A percentile compares a stretch with the other conserved stretches of the same genome.
These are phyloP conservation scores for Dreissena rostriformis DNA, from an alignment of 1,140 invertebrate species.

Conservation along the genomic window DNA sequence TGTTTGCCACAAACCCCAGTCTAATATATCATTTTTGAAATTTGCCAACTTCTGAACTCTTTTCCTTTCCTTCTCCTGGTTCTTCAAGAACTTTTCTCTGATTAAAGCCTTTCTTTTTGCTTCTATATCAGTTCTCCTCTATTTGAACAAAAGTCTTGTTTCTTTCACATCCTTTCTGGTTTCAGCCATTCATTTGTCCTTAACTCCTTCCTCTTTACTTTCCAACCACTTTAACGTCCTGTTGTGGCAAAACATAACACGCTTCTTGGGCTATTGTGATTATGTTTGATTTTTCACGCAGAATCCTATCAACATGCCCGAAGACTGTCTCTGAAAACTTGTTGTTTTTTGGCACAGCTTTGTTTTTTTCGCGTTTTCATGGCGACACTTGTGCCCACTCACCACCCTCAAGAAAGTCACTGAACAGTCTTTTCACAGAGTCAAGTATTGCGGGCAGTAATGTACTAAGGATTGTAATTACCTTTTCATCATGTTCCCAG, in stretches of 20 bases:
- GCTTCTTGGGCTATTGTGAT: background rate
- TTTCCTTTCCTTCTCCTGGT: slow-evolving; percentile 5
- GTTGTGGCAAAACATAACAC: slow-evolving; percentile 2
- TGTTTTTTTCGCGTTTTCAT: background rate
- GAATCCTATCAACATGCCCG: background rate
- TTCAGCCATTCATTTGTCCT: background rate
- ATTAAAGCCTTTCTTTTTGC: background rate
- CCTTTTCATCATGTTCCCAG: background rate
- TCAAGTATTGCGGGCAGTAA: background rate
- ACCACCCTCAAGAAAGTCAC: background rate
- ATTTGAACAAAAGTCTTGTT: background rate
- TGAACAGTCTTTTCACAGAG: background rate
- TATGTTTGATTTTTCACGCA: background rate
- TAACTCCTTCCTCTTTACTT: background rate
- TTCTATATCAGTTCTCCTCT: background rate
- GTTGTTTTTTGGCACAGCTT: slow-evolving; percentile 1
- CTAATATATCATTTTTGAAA: background rate
- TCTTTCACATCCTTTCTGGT: background rate
- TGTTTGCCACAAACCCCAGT: slow-evolving; percentile 5
- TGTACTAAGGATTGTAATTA: background rate
- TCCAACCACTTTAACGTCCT: background rate
- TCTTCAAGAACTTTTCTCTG: background rate
- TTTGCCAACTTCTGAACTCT: background rate
- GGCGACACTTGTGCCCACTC: background rate
- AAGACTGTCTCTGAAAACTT: background rate